Evolutionary conservation across 2,113 vertebrate species (phyloP), one percentile per base, ranked within the genome.

Genomic region (Dipodomys ordii): DNA sequence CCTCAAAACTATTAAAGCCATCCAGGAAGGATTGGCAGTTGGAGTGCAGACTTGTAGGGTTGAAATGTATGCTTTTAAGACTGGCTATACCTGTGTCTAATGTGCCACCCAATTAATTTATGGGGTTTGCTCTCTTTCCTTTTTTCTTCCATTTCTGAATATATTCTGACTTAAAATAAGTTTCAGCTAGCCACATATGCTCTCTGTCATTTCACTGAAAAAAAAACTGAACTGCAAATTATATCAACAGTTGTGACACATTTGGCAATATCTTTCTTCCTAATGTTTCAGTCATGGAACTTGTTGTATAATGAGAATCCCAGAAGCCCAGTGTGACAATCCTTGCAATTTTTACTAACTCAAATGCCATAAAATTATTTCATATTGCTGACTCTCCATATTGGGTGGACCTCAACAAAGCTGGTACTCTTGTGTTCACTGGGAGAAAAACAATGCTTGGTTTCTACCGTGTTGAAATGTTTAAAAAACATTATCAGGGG

Each of bases 91-190:
- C 73, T 6, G 23, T 28, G 6, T 87, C 87, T 81, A 72, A 87
- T 91, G 73, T 83, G 78, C 67, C 80, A 95, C 85, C 83, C 87
- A 90, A 94, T 92, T 94, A 94, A 87, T 94, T 89, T 78, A 95
- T 89, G 90, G 96, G 78, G 71, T 74, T 96, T 86, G 92, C 91
- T 89, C 80, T 88, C 35, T 93, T 94, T 95, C 77, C 94, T 96
- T 96, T 96, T 92, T 84, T 93, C 80, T 95, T 89, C 78, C 68
- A 79, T 30, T 60, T 88, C 67, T 87, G 84, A 92, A 69, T 72
- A 76, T 16, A 30, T 80, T 88, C 64, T 84, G 84, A 89, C 71
- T 95, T 83, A 49, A 80, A 96, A 76, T 87, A 88, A 87, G 49
- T 71, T 69, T 71, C 65, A 53, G 35, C 32, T 86, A 78, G 72